Evolutionary conservation across 2,113 vertebrate species (phyloP).

Genomic region (Zonotrichia leucophrys): DNA sequence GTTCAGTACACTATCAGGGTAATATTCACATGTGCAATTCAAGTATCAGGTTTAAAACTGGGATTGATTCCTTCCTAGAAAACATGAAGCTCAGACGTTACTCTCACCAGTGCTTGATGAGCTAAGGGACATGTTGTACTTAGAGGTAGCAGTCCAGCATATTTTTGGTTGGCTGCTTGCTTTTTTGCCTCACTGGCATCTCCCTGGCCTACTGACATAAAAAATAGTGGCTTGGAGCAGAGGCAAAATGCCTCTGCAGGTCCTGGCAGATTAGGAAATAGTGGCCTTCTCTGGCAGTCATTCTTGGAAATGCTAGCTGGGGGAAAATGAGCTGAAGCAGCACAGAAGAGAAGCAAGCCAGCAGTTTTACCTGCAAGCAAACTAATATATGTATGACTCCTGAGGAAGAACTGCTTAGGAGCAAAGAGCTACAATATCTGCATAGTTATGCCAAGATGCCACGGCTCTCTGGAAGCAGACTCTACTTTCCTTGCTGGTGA

Average conservation of each 20-base stretch:
- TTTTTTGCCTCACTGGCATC: neutral
- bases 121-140: neutral
- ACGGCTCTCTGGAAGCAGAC: neutral
- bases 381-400: neutral
- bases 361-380: neutral
- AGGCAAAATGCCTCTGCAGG: neutral
- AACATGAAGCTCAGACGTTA: neutral
- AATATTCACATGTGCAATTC: neutral
- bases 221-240: neutral
- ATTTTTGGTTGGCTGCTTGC: rapidly evolving
- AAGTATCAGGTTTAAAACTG: neutral
- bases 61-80: neutral
- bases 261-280: neutral
- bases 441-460: neutral
- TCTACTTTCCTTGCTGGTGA: neutral
- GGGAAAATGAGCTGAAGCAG: neutral
- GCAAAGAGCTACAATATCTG: neutral
- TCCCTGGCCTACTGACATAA: neutral
- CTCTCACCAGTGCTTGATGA: neutral
- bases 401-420: neutral
- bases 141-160: neutral
- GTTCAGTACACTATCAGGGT: neutral
- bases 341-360: neutral
- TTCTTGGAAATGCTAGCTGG: neutral
- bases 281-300: neutral